phyloP scores from a whole-genome alignment of 2,797 vertebrate genomes.

The Pterois miles region DNA sequence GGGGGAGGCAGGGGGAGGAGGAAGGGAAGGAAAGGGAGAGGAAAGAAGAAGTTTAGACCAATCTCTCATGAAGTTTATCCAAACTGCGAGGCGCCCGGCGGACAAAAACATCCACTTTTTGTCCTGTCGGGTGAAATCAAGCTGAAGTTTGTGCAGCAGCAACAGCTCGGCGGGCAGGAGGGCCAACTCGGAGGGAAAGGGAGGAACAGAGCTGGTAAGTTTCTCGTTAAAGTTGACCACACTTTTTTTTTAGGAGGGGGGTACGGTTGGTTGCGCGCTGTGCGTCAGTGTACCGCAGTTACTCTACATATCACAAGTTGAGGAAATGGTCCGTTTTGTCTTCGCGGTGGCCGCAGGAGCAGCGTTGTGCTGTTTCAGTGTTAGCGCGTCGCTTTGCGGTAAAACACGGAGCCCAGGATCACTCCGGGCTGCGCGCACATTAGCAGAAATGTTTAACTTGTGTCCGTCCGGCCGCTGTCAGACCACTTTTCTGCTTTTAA shows the following conservation, averaged over 20 bases:
- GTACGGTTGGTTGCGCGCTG: slow-evolving; percentile 40
- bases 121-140: slow-evolving; percentile 34
- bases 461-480: neutral
- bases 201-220: slow-evolving; percentile 84
- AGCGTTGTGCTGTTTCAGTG: slow-evolving; percentile 14
- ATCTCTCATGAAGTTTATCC: slow-evolving; percentile 55
- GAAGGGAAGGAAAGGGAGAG: slow-evolving; percentile 69
- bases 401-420: neutral
- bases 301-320: neutral
- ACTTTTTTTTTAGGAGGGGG: slow-evolving; percentile 44
- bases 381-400: slow-evolving; percentile 19
- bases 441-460: slow-evolving; percentile 17
- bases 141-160: slow-evolving; percentile 44
- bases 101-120: slow-evolving; percentile 8
- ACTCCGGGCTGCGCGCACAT: neutral
- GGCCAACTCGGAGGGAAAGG: slow-evolving; percentile 51
- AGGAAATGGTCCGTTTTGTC: neutral
- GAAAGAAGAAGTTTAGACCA: slow-evolving; percentile 72
- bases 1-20: slow-evolving; percentile 58
- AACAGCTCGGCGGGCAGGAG: slow-evolving; percentile 47
- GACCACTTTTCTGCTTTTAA: neutral
- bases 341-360: neutral
- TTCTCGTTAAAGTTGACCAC: slow-evolving; percentile 74
- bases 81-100: slow-evolving; percentile 3
- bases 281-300: neutral